phyloP scores from a whole-genome alignment of 2,797 vertebrate species.

The Menidia menidia region DNA sequence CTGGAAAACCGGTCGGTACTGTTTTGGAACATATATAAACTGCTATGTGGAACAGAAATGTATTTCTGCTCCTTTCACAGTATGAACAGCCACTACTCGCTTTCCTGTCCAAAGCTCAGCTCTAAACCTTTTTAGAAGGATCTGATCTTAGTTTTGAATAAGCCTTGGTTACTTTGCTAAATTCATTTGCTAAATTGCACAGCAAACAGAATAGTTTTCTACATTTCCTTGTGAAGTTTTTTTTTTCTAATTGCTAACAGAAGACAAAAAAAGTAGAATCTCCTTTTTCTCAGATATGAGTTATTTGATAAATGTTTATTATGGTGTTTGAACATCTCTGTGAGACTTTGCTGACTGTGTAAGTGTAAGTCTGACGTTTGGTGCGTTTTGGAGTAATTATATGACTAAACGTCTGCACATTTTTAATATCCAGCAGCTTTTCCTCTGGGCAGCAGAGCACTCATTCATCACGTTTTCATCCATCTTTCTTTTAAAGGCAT shows the following conservation, averaged over 20 bases:
- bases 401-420: conserved; percentile 16
- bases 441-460: conserved; percentile 35
- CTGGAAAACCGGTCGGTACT: conserved; percentile 33
- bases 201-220: neutral
- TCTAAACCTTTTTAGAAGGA: neutral
- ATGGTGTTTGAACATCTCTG: no score
- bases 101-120: neutral
- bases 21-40: neutral
- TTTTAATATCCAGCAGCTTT: conserved; percentile 47
- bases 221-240: neutral
- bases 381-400: conserved; percentile 3
- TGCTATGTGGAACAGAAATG: neutral
- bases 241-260: neutral
- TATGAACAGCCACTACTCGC: neutral
- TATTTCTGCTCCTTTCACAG: neutral
- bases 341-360: no score
- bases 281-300: no score
- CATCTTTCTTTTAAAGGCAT: conserved; percentile 39
- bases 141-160: neutral
- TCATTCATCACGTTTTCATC: conserved; percentile 46
- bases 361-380: no score
- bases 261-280: no score
- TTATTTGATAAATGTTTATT: no score
- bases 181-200: neutral
- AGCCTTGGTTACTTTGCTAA: neutral